Evolutionary conservation across 1,140 invertebrate species (phyloP).

Genomic region (Lepidurus couesii): DNA sequence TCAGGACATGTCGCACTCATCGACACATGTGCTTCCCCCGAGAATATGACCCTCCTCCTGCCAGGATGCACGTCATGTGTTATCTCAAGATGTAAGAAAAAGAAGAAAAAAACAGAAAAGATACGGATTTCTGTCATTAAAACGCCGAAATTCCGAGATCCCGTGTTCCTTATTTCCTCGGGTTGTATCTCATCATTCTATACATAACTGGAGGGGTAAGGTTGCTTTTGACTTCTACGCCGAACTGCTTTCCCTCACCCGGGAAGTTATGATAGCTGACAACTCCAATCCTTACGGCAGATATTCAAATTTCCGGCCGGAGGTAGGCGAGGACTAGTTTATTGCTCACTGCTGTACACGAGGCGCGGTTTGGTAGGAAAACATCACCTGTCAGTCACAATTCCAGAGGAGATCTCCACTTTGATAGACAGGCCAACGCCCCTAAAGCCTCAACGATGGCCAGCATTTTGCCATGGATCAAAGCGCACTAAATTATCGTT

Average conservation of each 20-base stretch:
- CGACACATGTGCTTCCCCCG: neutral
- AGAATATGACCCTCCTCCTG: neutral
- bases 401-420: neutral
- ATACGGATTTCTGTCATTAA: neutral
- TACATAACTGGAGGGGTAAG: neutral
- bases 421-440: slow-evolving; percentile 13
- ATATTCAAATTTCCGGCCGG: slow-evolving; percentile 21
- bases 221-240: neutral
- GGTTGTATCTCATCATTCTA: neutral
- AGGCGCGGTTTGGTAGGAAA: neutral
- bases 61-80: neutral
- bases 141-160: neutral
- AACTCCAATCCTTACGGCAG: neutral
- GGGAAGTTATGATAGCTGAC: neutral
- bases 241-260: neutral
- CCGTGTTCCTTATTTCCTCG: neutral
- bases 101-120: neutral
- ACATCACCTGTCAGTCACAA: slow-evolving; percentile 8
- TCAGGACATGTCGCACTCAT: neutral
- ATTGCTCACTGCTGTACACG: neutral
- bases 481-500: neutral
- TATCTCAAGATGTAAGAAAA: neutral
- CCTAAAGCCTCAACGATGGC: neutral
- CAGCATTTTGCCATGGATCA: neutral
- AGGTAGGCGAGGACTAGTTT: slow-evolving; percentile 10